Evolutionary conservation across 2,113 vertebrate species (phyloP).

Genomic region (Cyanoderma ruficeps): DNA sequence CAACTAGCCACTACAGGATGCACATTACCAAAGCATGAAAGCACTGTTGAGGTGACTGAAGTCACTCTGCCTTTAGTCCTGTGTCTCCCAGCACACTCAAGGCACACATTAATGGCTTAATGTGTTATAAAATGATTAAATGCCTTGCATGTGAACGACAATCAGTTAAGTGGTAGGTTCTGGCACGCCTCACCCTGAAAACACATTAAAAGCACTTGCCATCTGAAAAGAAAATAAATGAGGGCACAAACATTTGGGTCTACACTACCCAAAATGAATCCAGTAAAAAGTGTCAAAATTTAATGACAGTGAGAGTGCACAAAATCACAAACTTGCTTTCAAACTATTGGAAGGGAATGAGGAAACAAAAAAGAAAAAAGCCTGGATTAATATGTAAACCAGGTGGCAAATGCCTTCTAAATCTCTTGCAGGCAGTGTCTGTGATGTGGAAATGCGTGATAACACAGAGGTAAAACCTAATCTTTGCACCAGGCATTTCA

Average conservation of each 20-base stretch:
- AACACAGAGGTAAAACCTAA: background rate
- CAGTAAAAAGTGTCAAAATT: background rate
- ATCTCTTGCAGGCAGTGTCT: background rate
- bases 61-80: background rate
- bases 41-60: background rate
- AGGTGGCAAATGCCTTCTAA: background rate
- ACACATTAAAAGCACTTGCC: constrained; percentile 29
- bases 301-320: background rate
- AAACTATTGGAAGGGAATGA: background rate
- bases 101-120: background rate
- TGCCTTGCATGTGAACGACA: background rate
- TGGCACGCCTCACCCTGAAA: background rate
- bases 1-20: background rate
- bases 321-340: background rate
- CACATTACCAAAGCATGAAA: constrained; percentile 23
- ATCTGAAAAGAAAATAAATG: background rate
- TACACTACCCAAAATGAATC: background rate
- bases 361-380: background rate
- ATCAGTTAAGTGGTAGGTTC: constrained; percentile 20
- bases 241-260: background rate
- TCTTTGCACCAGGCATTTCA: background rate
- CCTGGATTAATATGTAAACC: background rate
- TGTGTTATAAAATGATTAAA: constrained; percentile 33
- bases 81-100: background rate
- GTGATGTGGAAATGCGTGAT: background rate